These are phyloP conservation scores for Calycopis cecrops DNA, from an alignment of 1,140 invertebrate species.

Conservation along the genomic window DNA sequence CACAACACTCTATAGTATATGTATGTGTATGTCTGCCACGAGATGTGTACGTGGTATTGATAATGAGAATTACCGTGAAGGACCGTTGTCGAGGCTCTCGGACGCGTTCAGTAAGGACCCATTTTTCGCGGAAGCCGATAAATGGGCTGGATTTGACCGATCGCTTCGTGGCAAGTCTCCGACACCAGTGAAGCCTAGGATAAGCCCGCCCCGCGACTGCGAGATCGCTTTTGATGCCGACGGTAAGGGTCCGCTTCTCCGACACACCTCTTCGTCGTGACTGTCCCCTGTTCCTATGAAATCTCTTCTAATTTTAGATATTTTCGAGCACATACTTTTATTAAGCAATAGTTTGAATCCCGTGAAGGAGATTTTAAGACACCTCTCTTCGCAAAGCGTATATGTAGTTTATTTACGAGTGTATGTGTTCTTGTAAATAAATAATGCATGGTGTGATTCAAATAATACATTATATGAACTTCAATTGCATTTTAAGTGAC, in stretches of 20 bases:
- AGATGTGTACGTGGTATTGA: constrained; percentile 47
- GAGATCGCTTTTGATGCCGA: constrained; percentile 83
- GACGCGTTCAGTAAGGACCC: constrained; percentile 67
- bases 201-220: constrained; percentile 78
- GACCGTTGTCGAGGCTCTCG: constrained; percentile 61
- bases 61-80: constrained; percentile 66
- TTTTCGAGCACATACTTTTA: constrained; percentile 8
- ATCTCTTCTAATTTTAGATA: background rate
- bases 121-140: constrained; percentile 72
- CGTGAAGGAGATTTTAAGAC: constrained; percentile 38
- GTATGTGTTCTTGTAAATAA: constrained; percentile 48
- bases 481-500: too few species aligned
- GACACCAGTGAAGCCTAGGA: constrained; percentile 81
- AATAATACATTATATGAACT: too few species aligned
- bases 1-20: constrained; percentile 48
- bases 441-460: background rate
- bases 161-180: constrained; percentile 76
- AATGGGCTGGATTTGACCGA: constrained; percentile 70
- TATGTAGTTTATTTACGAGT: constrained; percentile 35
- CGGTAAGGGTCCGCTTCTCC: constrained; percentile 74
- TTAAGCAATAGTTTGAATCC: constrained; percentile 14
- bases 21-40: constrained; percentile 10
- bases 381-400: constrained; percentile 43
- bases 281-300: constrained; percentile 21
- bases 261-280: constrained; percentile 47